Evolutionary conservation across 2,113 vertebrate species (phyloP).

Genomic region (Protobothrops flavoviridis): DNA sequence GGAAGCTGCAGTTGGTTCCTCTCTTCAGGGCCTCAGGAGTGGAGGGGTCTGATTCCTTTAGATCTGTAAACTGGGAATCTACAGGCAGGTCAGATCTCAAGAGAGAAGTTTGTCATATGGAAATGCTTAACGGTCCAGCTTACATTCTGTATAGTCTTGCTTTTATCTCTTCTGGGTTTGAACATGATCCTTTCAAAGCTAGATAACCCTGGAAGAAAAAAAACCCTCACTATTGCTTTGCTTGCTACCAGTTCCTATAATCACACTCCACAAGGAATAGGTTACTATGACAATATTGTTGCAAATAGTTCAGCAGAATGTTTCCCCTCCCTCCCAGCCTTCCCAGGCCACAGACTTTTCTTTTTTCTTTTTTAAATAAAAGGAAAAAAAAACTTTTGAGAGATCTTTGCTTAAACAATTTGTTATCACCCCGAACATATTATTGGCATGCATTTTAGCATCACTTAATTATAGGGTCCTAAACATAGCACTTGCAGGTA

Average conservation of each 20-base stretch:
- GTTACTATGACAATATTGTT: conserved; percentile 67
- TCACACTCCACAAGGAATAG: conserved; percentile 53
- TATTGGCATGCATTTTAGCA: neutral
- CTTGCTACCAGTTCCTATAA: conserved; percentile 56
- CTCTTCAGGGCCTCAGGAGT: conserved; percentile 35
- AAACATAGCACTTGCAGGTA: neutral
- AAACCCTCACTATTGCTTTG: conserved; percentile 35
- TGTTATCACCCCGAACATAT: neutral
- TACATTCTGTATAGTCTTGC: conserved; percentile 68
- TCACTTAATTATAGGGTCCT: neutral
- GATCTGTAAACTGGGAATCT: conserved; percentile 69
- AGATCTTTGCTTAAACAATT: conserved; percentile 3
- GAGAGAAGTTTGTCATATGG: conserved; percentile 75
- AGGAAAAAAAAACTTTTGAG: conserved; percentile 4
- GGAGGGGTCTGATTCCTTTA: conserved; percentile 59
- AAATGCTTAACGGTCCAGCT: conserved; percentile 71
- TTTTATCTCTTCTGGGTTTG: conserved; percentile 78
- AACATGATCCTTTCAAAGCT: conserved; percentile 77
- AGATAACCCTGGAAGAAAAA: conserved; percentile 69
- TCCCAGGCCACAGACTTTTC: conserved; percentile 35
- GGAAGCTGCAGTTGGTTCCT: conserved; percentile 38
- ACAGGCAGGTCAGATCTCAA: conserved; percentile 70
- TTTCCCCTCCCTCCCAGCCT: neutral
- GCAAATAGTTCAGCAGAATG: conserved; percentile 51
- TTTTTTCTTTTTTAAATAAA: neutral